A percentile compares a stretch with the other conserved stretches of the same genome.
Conservation (phyloP, 2,113 vertebrate genomes). For the Gambusia affinis region DNA sequence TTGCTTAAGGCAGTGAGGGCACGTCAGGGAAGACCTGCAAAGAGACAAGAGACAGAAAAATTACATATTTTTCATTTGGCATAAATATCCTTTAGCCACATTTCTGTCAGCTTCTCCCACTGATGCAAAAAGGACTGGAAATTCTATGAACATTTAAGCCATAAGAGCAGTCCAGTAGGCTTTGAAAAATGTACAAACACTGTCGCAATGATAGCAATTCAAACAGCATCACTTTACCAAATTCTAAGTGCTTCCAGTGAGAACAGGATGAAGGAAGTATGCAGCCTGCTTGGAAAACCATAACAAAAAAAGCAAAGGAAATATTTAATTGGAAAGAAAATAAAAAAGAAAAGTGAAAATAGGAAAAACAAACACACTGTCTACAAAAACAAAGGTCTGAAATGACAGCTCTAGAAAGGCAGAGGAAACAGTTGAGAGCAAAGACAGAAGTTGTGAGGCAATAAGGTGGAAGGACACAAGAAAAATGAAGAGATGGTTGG, state of each 20-base stretch:
- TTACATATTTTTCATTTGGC: background rate
- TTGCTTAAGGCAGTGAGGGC: conserved; percentile 94
- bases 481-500: conserved; percentile 38
- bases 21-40: conserved; percentile 92
- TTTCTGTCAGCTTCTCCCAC: background rate
- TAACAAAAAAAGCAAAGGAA: too few relatives aligned
- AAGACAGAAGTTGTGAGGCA: conserved; percentile 14
- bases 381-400: background rate
- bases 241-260: background rate
- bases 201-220: background rate
- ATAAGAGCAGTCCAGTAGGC: background rate
- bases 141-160: background rate
- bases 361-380: background rate
- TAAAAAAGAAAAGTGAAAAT: background rate
- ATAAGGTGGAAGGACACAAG: conserved; percentile 20
- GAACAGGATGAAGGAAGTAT: too few relatives aligned
- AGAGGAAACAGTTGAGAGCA: conserved; percentile 5
- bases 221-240: background rate
- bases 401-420: background rate
- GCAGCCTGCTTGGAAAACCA: too few relatives aligned
- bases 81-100: background rate
- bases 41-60: conserved; percentile 20
- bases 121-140: background rate
- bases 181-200: background rate
- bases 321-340: background rate